These are phyloP conservation scores for Orthosia gracilis DNA, from an alignment of 2,888 invertebrate species.

Conservation along the genomic window DNA sequence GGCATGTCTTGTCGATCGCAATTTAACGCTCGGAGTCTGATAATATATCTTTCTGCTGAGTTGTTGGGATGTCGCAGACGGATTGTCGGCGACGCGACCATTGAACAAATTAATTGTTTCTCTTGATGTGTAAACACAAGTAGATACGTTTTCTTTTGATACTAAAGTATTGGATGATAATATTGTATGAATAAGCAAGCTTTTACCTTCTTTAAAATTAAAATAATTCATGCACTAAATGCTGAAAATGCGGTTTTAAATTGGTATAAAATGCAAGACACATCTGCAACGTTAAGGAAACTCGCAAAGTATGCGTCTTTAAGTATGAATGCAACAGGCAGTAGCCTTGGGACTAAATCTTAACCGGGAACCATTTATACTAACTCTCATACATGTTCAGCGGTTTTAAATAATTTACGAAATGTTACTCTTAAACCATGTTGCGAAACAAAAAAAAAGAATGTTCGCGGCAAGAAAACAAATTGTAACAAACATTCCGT, in stretches of 20 bases:
- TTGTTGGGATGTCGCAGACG: constrained; percentile 16
- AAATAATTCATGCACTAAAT: neutral
- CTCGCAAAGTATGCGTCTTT: neutral
- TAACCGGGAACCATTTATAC: constrained; percentile 3
- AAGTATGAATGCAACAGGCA: constrained; percentile 34
- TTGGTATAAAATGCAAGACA: neutral
- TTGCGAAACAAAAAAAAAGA: constrained; percentile 78
- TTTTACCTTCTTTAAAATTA: too few species aligned
- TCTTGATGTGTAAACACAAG: neutral
- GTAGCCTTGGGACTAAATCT: constrained; percentile 15
- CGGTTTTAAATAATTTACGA: constrained; percentile 48
- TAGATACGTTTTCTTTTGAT: neutral
- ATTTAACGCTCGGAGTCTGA: constrained; percentile 41
- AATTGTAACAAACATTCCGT: constrained; percentile 84
- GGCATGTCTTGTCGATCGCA: constrained; percentile 48
- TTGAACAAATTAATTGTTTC: constrained; percentile 41
- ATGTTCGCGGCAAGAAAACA: constrained; percentile 84
- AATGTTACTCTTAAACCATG: constrained; percentile 68
- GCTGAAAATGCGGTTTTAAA: neutral
- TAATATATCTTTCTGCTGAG: constrained; percentile 32
- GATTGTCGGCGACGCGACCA: constrained; percentile 27
- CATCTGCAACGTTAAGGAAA: neutral
- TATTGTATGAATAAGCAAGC: neutral
- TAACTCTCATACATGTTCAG: constrained; percentile 11
- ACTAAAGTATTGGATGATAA: neutral